Percentiles rank a stretch among this genome's conserved stretches.
Evolutionary conservation across 2,113 vertebrate genomes (phyloP).

Genomic region (Pipa parva): DNA sequence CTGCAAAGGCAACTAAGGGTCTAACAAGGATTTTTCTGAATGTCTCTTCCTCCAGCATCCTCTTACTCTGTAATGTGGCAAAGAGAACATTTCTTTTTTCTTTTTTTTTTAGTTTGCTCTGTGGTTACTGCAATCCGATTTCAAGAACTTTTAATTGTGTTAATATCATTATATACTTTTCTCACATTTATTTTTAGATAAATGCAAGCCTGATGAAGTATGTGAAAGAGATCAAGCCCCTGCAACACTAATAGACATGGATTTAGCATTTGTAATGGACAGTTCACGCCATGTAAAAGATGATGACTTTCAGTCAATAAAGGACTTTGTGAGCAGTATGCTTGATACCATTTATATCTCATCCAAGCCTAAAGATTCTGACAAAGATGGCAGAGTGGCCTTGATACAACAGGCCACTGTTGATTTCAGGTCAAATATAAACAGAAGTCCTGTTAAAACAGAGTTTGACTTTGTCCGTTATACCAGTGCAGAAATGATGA

Average conservation of each 20-base stretch:
- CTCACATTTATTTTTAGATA: conserved; percentile 58
- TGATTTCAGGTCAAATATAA: conserved; percentile 47
- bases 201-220: conserved; percentile 56
- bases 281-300: conserved; percentile 62
- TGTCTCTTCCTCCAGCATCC: too few relatives aligned
- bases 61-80: too few relatives aligned
- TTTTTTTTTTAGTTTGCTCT: too few relatives aligned
- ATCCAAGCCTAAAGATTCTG: conserved; percentile 39
- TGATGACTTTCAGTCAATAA: conserved; percentile 59
- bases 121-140: too few relatives aligned
- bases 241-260: conserved; percentile 61
- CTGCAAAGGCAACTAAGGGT: too few relatives aligned
- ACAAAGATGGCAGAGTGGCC: conserved; percentile 57
- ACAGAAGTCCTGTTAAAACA: conserved; percentile 45
- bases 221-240: conserved; percentile 48
- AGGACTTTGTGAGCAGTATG: conserved; percentile 65
- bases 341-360: conserved; percentile 69
- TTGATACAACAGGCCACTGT: conserved; percentile 65
- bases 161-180: too few relatives aligned
- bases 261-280: conserved; percentile 74
- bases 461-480: conserved; percentile 68
- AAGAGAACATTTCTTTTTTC: too few relatives aligned
- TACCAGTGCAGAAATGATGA: conserved; percentile 56
- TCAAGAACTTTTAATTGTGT: too few relatives aligned
- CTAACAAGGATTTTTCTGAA: too few relatives aligned